Conservation (phyloP, 2,888 invertebrate species). For the Cybosia mesomella region DNA sequence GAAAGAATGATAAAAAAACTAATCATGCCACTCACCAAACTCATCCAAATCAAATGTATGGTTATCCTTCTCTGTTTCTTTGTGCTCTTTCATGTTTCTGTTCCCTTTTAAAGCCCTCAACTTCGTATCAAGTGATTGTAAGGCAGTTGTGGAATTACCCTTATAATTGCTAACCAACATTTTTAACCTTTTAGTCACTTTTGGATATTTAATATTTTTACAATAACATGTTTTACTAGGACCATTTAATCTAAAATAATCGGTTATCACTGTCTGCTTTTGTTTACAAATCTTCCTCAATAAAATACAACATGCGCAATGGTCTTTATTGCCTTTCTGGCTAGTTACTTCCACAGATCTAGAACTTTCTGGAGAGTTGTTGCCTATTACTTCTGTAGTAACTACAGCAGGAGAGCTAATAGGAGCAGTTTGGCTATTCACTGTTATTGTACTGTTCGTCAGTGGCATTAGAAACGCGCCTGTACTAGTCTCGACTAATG, state of each 20-base stretch:
- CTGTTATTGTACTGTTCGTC: slow-evolving; percentile 47
- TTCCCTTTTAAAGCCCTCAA: slow-evolving; percentile 36
- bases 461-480: slow-evolving; percentile 65
- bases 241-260: slow-evolving; percentile 64
- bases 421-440: slow-evolving; percentile 45
- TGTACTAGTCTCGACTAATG: slow-evolving; percentile 59
- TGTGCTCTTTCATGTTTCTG: slow-evolving; percentile 6
- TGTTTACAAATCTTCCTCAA: slow-evolving; percentile 64
- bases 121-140: slow-evolving; percentile 52
- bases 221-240: slow-evolving; percentile 61
- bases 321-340: slow-evolving; percentile 39
- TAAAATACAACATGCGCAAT: slow-evolving; percentile 72
- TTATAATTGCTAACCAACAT: slow-evolving; percentile 66
- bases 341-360: slow-evolving; percentile 7
- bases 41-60: slow-evolving; percentile 54
- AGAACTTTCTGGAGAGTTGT: slow-evolving; percentile 19
- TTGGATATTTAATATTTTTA: slow-evolving; percentile 59
- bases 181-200: slow-evolving; percentile 67
- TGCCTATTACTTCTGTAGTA: not conserved
- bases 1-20: not conserved
- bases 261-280: slow-evolving; percentile 67
- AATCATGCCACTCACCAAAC: slow-evolving; percentile 56
- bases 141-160: slow-evolving; percentile 48
- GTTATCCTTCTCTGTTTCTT: slow-evolving; percentile 22
- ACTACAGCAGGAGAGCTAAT: slow-evolving; percentile 46